Percentiles rank a stretch among this genome's conserved stretches.
These are phyloP conservation scores for Chrysomela aeneicollis DNA, from an alignment of 2,888 invertebrate genomes.

Conservation along the genomic window DNA sequence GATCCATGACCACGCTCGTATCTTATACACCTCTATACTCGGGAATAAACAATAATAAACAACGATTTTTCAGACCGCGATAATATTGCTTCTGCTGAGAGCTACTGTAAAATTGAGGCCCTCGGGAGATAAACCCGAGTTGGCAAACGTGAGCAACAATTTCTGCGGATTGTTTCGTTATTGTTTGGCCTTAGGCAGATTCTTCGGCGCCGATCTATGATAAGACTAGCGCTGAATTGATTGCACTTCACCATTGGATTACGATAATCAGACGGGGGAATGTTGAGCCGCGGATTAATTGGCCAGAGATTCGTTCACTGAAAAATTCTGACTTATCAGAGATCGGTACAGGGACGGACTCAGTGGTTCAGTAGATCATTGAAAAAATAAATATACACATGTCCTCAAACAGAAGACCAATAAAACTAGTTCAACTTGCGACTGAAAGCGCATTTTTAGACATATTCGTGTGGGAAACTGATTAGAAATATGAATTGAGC, in stretches of 20 bases:
- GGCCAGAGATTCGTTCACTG: background rate
- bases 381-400: no score
- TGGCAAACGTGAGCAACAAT: slow-evolving; percentile 35
- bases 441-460: no score
- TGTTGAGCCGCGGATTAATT: background rate
- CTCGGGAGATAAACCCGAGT: slow-evolving; percentile 28
- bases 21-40: slow-evolving; percentile 17
- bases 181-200: slow-evolving; percentile 26
- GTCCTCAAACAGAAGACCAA: no score
- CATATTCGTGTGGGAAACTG: no score
- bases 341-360: no score
- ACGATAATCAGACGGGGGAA: background rate
- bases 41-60: slow-evolving; percentile 15
- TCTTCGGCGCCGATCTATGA: background rate
- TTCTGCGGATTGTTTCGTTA: slow-evolving; percentile 36
- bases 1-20: slow-evolving; percentile 9
- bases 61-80: slow-evolving; percentile 12
- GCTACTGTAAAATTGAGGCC: slow-evolving; percentile 40
- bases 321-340: background rate
- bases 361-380: no score
- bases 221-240: background rate
- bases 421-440: no score
- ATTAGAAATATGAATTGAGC: no score
- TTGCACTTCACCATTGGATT: background rate
- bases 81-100: slow-evolving; percentile 23